Percentiles rank a stretch among this genome's conserved stretches.
phyloP scores from a whole-genome alignment of 2,113 vertebrate genomes.

The Madoqua kirkii region DNA sequence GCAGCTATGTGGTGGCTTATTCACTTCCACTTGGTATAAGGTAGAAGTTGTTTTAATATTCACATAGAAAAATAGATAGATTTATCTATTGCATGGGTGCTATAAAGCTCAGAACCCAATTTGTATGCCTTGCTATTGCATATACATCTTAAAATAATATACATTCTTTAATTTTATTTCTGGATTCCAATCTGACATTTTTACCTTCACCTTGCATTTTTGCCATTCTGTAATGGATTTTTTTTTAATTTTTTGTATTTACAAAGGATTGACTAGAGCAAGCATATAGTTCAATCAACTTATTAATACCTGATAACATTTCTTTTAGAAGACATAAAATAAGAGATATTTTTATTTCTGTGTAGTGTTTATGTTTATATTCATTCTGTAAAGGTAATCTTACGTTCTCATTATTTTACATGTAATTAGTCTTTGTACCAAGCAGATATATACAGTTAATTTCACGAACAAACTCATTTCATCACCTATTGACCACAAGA shows the following conservation, averaged over 20 bases:
- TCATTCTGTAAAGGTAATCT: background rate
- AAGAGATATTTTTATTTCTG: background rate
- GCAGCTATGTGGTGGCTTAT: background rate
- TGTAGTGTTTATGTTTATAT: background rate
- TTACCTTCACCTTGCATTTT: background rate
- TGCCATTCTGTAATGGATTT: background rate
- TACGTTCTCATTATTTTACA: background rate
- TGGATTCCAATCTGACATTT: background rate
- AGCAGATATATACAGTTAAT: background rate
- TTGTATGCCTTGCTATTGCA: background rate
- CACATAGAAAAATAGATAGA: background rate
- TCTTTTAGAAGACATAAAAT: background rate
- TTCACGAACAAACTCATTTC: background rate
- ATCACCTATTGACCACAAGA: background rate
- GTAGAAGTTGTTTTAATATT: background rate
- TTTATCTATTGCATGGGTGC: background rate
- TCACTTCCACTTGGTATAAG: background rate
- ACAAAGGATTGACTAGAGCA: background rate
- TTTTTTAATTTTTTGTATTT: background rate
- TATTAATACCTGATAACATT: background rate
- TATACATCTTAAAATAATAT: background rate
- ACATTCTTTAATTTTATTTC: background rate
- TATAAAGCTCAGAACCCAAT: background rate
- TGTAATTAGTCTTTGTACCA: background rate
- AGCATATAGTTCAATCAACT: background rate